Evolutionary conservation across 2,113 vertebrate genomes (phyloP), one percentile per base, ranked within the genome.

Genomic region (Silurus meridionalis): DNA sequence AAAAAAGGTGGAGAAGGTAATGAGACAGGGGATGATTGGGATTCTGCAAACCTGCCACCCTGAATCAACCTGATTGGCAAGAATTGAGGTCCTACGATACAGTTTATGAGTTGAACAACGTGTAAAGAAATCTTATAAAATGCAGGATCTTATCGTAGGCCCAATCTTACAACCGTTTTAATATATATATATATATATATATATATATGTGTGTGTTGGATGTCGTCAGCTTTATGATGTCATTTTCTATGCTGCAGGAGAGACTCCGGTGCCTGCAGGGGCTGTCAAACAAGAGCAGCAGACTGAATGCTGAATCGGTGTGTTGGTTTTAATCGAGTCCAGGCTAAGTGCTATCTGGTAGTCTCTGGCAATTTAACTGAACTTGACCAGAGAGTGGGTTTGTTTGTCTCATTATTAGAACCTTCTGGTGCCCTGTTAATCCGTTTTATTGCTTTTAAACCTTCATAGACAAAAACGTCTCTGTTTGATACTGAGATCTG

Each of bases 351-450:
- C 78, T 80, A 46, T 61, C 78, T 60, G 21, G 78, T 17, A 61
- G 78, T 80, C 78, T 80, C 28, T 80, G 61, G 17, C 17, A 83
- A 83, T 66, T 55, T 83, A 67, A 10, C 81, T 67, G 64, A 83
- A 83, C 48, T 69, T 83, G n/a, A 48, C 48, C 81, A 83, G 64
- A 53, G n/a, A 48, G 61, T 61, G 57, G 57, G 28, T 23, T 80
- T 61, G 78, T 80, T 61, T 61, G 57, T 46, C 57, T 23, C 15
- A 61, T 13, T 61, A 80, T 80, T 48, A 80, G 78, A 61, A 80
- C 78, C 78, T 80, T 80, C 78, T 80, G 78, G 57, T 80, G 78
- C 61, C 58, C 57, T 80, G 78, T 80, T 80, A 80, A 80, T 61
- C 28, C 37, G 48, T 80, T 80, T 48, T 37, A 80, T 46, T 80